Conservation (phyloP, 2,113 vertebrate genomes). For the Callipepla squamata region DNA sequence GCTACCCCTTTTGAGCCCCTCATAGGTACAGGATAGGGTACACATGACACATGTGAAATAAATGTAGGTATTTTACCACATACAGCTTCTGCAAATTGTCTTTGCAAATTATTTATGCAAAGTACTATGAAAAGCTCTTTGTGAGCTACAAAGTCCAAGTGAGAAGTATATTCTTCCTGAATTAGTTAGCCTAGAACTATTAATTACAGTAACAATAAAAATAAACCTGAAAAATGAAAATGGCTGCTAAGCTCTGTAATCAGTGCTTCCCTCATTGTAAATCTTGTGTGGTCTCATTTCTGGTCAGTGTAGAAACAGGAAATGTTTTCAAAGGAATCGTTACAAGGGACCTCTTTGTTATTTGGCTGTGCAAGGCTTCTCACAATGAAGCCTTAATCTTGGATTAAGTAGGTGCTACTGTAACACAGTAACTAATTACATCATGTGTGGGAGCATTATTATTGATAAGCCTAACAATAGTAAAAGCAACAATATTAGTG, state of each 20-base stretch:
- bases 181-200: constrained; percentile 41
- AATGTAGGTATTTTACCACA: background rate
- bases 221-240: constrained; percentile 54
- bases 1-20: constrained; percentile 11
- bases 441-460: background rate
- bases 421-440: constrained; percentile 35
- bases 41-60: constrained; percentile 12
- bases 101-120: background rate
- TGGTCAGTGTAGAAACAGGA: constrained; percentile 38
- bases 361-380: background rate
- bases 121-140: constrained; percentile 52
- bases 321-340: constrained; percentile 62
- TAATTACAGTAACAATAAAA: constrained; percentile 58
- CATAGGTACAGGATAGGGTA: background rate
- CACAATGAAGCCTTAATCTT: background rate
- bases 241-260: constrained; percentile 66
- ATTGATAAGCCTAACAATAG: constrained; percentile 15
- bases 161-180: constrained; percentile 2
- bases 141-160: constrained; percentile 21
- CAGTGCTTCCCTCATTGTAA: constrained; percentile 71
- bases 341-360: constrained; percentile 65
- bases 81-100: constrained; percentile 29
- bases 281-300: constrained; percentile 71
- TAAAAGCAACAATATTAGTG: background rate
- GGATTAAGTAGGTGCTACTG: constrained; percentile 64